These are phyloP conservation scores for Enteromius paludinosus DNA, from an alignment of 2,797 vertebrate species.

Conservation along the genomic window DNA sequence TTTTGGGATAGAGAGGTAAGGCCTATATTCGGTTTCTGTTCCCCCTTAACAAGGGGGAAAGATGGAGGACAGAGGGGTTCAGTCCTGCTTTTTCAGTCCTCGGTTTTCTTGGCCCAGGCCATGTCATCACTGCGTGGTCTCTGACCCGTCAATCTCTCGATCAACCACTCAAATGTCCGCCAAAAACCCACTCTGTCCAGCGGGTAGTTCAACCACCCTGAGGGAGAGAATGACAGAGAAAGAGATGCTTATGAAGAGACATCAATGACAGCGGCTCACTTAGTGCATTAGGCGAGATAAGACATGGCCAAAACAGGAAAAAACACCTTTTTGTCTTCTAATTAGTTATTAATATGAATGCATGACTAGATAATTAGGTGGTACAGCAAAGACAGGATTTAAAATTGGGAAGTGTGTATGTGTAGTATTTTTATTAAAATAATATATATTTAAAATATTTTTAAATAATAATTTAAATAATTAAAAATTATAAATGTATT, in stretches of 20 bases:
- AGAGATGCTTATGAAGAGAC: conserved; percentile 6
- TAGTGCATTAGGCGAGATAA: background rate
- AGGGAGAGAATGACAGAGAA: conserved; percentile 1
- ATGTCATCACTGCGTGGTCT: conserved; percentile 79
- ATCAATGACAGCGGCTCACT: background rate
- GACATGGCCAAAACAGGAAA: background rate
- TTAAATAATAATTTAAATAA: no score
- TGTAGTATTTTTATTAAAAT: background rate
- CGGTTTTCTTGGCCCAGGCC: conserved; percentile 79
- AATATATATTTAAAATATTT: background rate
- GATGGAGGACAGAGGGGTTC: background rate
- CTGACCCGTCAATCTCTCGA: conserved; percentile 74
- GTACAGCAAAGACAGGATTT: background rate
- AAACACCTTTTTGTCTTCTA: background rate
- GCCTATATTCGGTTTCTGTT: conserved; percentile 41
- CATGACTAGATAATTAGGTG: background rate
- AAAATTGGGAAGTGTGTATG: background rate
- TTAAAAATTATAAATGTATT: no score
- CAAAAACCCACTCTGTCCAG: conserved; percentile 80
- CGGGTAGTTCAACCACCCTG: conserved; percentile 82
- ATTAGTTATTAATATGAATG: background rate
- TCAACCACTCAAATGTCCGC: conserved; percentile 74
- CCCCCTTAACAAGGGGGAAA: background rate
- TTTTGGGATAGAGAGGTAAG: conserved; percentile 28
- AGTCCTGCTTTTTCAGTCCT: conserved; percentile 43